Conservation (phyloP, 2,888 invertebrate genomes). For the Dasysyrphus tricinctus region DNA sequence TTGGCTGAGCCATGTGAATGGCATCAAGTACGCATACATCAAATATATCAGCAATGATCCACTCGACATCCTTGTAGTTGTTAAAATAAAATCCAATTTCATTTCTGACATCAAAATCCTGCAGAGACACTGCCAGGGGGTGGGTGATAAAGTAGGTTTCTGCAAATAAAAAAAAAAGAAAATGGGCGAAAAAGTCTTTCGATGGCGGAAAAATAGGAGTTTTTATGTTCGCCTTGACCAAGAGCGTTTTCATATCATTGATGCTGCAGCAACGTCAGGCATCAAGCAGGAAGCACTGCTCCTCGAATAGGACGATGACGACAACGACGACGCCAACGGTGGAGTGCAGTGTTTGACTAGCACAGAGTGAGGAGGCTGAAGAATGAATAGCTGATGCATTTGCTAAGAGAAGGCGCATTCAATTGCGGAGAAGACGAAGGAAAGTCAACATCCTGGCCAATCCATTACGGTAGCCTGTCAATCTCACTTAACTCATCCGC, state of each 20-base stretch:
- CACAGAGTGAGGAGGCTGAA: slow-evolving; percentile 46
- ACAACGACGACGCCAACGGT: not conserved
- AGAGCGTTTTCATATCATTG: slow-evolving; percentile 57
- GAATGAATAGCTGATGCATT: slow-evolving; percentile 51
- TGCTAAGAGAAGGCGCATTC: slow-evolving; percentile 14
- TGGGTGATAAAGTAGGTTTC: slow-evolving; percentile 20
- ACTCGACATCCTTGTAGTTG: slow-evolving; percentile 74
- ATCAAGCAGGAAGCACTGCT: slow-evolving; percentile 8
- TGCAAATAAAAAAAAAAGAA: slow-evolving; percentile 31
- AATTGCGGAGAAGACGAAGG: slow-evolving; percentile 24
- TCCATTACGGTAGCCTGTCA: slow-evolving; percentile 72
- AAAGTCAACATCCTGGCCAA: slow-evolving; percentile 71
- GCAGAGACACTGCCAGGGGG: slow-evolving; percentile 32
- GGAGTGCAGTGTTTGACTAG: slow-evolving; percentile 56
- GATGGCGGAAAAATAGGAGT: slow-evolving; percentile 36
- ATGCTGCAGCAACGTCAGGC: slow-evolving; percentile 24
- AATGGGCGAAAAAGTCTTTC: slow-evolving; percentile 34
- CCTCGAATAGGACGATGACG: slow-evolving; percentile 25
- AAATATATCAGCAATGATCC: slow-evolving; percentile 74
- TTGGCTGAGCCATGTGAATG: slow-evolving; percentile 52
- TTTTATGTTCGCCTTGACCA: slow-evolving; percentile 54
- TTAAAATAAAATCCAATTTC: slow-evolving; percentile 76
- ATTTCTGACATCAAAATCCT: slow-evolving; percentile 74
- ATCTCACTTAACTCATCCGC: slow-evolving; percentile 74
- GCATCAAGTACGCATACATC: slow-evolving; percentile 72